Conservation (phyloP, 2,888 invertebrate genomes). For the Microplitis deprimator region DNA sequence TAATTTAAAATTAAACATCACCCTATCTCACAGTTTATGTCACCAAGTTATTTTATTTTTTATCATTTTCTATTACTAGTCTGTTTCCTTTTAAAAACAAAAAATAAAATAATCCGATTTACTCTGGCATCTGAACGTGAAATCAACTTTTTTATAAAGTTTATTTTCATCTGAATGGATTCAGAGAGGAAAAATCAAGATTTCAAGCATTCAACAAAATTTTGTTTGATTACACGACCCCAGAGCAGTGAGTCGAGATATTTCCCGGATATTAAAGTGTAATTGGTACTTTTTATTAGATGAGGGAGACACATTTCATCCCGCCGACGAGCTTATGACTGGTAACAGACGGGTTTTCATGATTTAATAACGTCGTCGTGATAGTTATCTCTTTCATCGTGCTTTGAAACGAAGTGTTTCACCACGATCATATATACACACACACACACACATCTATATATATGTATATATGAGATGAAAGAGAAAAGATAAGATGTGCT, state of each 20-base stretch:
- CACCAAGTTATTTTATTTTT: too few species aligned
- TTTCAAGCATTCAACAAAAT: not conserved
- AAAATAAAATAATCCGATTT: not conserved
- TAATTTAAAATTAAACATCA: too few species aligned
- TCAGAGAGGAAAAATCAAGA: not conserved
- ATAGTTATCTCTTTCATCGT: constrained; percentile 2
- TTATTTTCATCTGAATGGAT: constrained; percentile 7
- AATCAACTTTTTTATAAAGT: constrained; percentile 1
- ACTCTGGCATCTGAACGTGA: not conserved
- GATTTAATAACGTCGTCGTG: constrained; percentile 10
- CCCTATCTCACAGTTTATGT: too few species aligned
- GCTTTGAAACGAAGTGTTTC: not conserved
- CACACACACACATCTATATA: not conserved
- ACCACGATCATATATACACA: not conserved
- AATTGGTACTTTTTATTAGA: constrained; percentile 6
- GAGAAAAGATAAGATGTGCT: not conserved
- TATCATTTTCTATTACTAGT: too few species aligned
- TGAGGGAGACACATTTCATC: not conserved
- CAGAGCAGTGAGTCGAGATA: not conserved
- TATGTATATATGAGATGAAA: not conserved
- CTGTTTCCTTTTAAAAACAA: not conserved
- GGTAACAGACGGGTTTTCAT: not conserved
- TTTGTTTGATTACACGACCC: constrained; percentile 8
- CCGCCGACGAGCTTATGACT: constrained; percentile 9
- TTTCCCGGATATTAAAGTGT: constrained; percentile 16